Evolutionary conservation across 1,140 invertebrate genomes (phyloP).

Genomic region (Acromyrmex echinatior): DNA sequence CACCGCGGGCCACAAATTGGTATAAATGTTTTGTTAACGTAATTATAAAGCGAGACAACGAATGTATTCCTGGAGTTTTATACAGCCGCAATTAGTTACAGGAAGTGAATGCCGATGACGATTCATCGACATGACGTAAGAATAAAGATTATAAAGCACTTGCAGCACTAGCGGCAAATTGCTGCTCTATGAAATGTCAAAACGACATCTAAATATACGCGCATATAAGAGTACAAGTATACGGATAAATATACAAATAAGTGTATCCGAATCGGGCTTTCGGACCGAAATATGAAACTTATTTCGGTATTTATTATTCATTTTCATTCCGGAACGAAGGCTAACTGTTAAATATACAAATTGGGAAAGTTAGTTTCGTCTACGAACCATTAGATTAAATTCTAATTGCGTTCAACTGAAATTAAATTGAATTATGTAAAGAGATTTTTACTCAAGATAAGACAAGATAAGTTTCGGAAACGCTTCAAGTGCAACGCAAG

Average conservation of each 20-base stretch:
- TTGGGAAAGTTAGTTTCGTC: constrained; percentile 9
- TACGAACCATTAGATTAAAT: constrained; percentile 27
- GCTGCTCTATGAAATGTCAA: constrained; percentile 40
- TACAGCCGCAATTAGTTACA: constrained; percentile 48
- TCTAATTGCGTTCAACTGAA: background rate
- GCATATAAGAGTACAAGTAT: background rate
- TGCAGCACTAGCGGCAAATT: background rate
- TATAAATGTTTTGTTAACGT: constrained; percentile 23
- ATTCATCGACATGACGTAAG: constrained; percentile 53
- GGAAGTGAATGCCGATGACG: constrained; percentile 50
- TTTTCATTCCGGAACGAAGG: background rate
- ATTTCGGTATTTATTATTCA: constrained; percentile 14
- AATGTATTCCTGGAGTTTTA: background rate
- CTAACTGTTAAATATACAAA: constrained; percentile 23
- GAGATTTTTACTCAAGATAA: constrained; percentile 8
- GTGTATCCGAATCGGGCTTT: constrained; percentile 13
- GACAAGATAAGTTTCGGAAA: background rate
- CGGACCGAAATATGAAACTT: constrained; percentile 20
- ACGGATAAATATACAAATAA: constrained; percentile 45
- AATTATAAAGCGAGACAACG: constrained; percentile 20
- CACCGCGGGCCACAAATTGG: background rate
- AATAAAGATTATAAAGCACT: constrained; percentile 39
- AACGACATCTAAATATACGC: constrained; percentile 47
- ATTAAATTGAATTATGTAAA: constrained; percentile 11
- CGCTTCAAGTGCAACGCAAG: background rate